Evolutionary conservation across 2,113 vertebrate species (phyloP).

Genomic region (Pygoscelis antarcticus): DNA sequence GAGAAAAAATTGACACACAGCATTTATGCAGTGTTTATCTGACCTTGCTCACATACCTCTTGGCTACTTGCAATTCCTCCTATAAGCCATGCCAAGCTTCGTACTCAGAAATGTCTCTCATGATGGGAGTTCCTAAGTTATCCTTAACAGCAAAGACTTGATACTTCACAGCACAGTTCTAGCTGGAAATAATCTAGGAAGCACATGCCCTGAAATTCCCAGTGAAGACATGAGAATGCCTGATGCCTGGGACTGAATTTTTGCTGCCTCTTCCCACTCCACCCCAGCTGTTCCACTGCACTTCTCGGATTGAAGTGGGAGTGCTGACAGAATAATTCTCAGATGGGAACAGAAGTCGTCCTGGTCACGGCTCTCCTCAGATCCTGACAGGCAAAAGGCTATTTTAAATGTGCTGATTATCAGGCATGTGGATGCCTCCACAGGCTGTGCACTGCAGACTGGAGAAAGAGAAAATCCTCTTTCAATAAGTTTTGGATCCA

Average conservation of each 20-base stretch:
- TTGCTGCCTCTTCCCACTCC: neutral
- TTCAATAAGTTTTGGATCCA: neutral
- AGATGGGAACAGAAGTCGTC: neutral
- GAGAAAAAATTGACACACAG: neutral
- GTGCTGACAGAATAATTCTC: conserved; percentile 15
- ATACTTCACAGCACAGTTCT: neutral
- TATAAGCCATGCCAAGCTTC: neutral
- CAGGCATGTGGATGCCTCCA: neutral
- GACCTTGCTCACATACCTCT: neutral
- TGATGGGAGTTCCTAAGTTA: neutral
- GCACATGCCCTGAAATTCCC: neutral
- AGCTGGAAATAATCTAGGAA: conserved; percentile 21
- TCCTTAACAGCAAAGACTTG: neutral
- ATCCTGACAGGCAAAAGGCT: neutral
- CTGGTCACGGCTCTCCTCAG: neutral
- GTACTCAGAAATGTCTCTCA: neutral
- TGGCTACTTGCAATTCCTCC: neutral
- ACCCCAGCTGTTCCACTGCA: neutral
- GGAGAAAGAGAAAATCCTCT: conserved; percentile 1
- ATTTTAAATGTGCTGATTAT: conserved; percentile 52
- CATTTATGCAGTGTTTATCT: neutral
- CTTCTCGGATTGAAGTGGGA: neutral
- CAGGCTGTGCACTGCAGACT: neutral
- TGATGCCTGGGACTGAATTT: neutral
- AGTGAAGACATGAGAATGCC: neutral